Percentiles rank a stretch among this genome's conserved stretches.
These are phyloP conservation scores for Agrochola lychnidis DNA, from an alignment of 2,888 invertebrate genomes.

Conservation along the genomic window DNA sequence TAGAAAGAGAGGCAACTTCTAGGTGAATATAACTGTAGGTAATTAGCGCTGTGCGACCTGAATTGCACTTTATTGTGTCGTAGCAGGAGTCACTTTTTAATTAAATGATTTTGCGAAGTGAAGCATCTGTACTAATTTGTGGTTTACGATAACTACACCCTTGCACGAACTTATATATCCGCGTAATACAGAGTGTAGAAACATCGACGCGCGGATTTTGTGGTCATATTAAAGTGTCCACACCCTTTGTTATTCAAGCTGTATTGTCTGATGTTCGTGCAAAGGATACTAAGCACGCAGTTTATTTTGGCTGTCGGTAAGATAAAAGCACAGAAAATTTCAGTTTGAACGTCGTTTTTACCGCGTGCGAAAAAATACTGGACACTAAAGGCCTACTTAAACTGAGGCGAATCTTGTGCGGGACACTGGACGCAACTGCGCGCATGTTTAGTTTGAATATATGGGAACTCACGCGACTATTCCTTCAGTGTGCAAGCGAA, in stretches of 20 bases:
- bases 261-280: not conserved
- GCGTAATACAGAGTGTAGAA: not conserved
- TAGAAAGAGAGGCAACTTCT: too few relatives aligned
- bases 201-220: not conserved
- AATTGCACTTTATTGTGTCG: too few relatives aligned
- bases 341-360: not conserved
- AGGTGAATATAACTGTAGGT: too few relatives aligned
- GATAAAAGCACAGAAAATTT: not conserved
- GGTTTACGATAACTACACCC: too few relatives aligned
- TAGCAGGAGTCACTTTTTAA: too few relatives aligned
- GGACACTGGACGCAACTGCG: too few relatives aligned
- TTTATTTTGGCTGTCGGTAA: slow-evolving; percentile 1
- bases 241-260: too few relatives aligned
- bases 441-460: not conserved
- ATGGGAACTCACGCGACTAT: too few relatives aligned
- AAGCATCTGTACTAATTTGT: too few relatives aligned
- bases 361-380: slow-evolving; percentile 14
- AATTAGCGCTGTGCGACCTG: too few relatives aligned
- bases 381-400: not conserved
- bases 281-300: not conserved
- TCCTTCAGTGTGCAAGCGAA: not conserved
- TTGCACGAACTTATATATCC: not conserved
- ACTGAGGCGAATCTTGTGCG: not conserved
- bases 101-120: too few relatives aligned
- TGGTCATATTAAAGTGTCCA: too few relatives aligned